Evolutionary conservation across 2,797 vertebrate species (phyloP), one percentile per base, ranked within the genome.

Genomic region (Dendrocincla tyrannina): DNA sequence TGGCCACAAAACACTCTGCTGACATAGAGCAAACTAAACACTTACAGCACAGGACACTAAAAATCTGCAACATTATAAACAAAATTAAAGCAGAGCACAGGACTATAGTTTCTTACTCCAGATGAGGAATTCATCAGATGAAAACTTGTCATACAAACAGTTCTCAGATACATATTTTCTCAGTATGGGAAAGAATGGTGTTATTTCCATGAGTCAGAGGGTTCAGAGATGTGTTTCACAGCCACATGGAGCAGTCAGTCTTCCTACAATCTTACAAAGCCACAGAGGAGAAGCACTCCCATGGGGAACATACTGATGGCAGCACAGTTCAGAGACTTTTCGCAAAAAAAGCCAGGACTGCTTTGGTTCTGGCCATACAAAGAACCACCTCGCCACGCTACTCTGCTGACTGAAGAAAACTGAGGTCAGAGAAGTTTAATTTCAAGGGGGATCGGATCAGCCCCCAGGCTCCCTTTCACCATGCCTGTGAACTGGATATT

Each of bases 21-120:
- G 55, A 53, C 1, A 0, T 8, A 33, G 0, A 85, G 24, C 27
- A 69, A 79, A 39, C 17, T 2, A 11, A 63, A 55, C 4, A 5
- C 13, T 62, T 33, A 17, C 7, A 88, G 75, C 9, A 85, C 11
- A 58, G 39, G 10, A 85, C 58, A 50, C 20, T 39, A 79, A 89
- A 89, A 79, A 25, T 44, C 39, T 62, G 47, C 24, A 82, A 25
- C 32, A 18, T 7, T 37, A 22, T 11, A 59, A 82, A 50, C 12
- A 76, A 79, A 66, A 62, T 6, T 0, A 44, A 87, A 66, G 11
- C 0, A 46, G 2, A 91, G 7, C n/a, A n/a, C 11, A 30, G 12
- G 22, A 32, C 11, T 53, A 27, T 2, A 72, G 23, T 20, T 63
- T 80, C 52, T 69, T 70, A 35, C 25, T 81, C 11, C 46, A 69